These are phyloP conservation scores for Euleptes europaea DNA, from an alignment of 2,113 vertebrate genomes.

Conservation along the genomic window DNA sequence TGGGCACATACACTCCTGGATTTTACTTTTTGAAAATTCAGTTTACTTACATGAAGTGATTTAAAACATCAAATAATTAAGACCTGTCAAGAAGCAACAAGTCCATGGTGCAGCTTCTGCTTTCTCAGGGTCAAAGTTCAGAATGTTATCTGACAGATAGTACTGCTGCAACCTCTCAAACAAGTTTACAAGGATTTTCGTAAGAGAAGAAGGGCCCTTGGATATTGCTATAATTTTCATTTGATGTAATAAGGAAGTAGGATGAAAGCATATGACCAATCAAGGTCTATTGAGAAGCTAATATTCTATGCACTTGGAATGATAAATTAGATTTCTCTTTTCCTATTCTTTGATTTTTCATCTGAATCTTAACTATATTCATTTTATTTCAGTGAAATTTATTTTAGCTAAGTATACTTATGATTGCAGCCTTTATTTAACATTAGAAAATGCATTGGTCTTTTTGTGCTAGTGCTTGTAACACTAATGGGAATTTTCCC, in stretches of 20 bases:
- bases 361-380: not conserved
- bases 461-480: accelerated
- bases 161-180: not conserved
- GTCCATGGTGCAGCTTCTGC: not conserved
- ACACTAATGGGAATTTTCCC: not conserved
- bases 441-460: constrained; percentile 9
- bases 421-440: constrained; percentile 29
- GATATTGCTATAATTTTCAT: not conserved
- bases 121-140: not conserved
- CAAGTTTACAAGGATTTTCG: not conserved
- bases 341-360: not conserved
- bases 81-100: not conserved
- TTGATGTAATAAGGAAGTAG: not conserved
- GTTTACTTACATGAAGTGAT: too few species aligned
- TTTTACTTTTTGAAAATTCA: too few species aligned
- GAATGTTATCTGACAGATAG: not conserved
- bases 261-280: not conserved
- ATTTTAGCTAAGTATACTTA: constrained; percentile 12
- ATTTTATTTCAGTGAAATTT: not conserved
- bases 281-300: not conserved
- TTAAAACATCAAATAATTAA: not conserved
- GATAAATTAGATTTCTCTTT: not conserved
- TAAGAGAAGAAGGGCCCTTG: not conserved
- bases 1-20: too few species aligned
- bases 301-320: not conserved